A percentile compares a stretch with the other conserved stretches of the same genome.
phyloP scores from a whole-genome alignment of 2,113 vertebrate species.

The Notarius lentiginosus region DNA sequence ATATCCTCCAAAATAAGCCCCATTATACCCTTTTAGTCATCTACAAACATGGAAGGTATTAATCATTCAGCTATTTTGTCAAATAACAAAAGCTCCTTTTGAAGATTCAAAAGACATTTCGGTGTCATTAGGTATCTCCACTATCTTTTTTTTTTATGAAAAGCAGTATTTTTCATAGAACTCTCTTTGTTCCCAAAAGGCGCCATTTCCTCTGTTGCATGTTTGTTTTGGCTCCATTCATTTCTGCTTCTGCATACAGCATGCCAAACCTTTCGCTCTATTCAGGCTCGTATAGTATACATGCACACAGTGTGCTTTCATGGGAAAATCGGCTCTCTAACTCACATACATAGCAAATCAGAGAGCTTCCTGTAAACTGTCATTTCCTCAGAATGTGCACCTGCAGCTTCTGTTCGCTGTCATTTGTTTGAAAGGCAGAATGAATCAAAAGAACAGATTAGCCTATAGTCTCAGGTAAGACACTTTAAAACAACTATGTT shows the following conservation, averaged over 20 bases:
- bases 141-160: constrained; percentile 27
- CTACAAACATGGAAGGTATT: not conserved
- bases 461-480: not conserved
- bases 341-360: constrained; percentile 17
- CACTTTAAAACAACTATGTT: not conserved
- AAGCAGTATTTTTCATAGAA: constrained; percentile 34
- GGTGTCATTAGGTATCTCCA: not conserved
- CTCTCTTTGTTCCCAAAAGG: constrained; percentile 18
- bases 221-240: constrained; percentile 44
- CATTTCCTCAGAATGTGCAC: constrained; percentile 44
- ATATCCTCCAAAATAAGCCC: not conserved
- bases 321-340: constrained; percentile 9
- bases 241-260: not conserved
- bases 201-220: constrained; percentile 20
- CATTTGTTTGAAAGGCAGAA: constrained; percentile 17
- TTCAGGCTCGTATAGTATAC: constrained; percentile 27
- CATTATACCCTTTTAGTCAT: not conserved
- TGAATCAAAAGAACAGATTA: constrained; percentile 18
- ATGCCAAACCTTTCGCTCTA: constrained; percentile 14
- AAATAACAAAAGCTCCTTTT: not conserved
- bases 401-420: constrained; percentile 39
- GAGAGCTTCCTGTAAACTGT: constrained; percentile 31
- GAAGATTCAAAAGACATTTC: constrained; percentile 7
- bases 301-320: constrained; percentile 8
- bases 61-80: not conserved